Evolutionary conservation across 2,113 vertebrate species (phyloP), one percentile per base, ranked within the genome.

Genomic region (Plecotus auritus): DNA sequence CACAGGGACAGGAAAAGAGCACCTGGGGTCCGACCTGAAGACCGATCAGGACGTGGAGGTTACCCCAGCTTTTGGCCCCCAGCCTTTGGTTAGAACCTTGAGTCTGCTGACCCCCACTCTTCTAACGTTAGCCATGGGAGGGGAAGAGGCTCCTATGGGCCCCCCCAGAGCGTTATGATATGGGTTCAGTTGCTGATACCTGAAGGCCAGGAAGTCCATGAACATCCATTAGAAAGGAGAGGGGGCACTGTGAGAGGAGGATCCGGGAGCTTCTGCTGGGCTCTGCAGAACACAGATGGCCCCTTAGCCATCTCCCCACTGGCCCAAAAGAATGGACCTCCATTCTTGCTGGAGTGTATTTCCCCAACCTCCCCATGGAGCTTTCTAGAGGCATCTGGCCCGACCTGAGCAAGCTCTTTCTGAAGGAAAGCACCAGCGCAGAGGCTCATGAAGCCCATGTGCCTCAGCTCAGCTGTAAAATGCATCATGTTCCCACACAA

Each of bases 141-240:
- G 17, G 18, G 6, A 40, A n/a, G 42, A 2, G 6, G 3, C 30
- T 37, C 8, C 18, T 2, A 0, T n/a, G 11, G 40, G 12, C 4
- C 12, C 8, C 8, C 16, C 6, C 26, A 40, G 35, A 73, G 14
- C 40, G 20, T 61, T 73, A 30, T 42, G 35, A 16, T 30, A 70
- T 56, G 22, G 69, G 16, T 37, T 90, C 66, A 37, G 45, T 42
- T 83, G 30, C 42, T 83, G 11, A 77, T 77, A 9, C 40, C 35
- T 45, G 59, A 70, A 87, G 45, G 16, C 82, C n/a, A 81, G 35
- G 16, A 56, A 77, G 69, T 37, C 9, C 23, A 2, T 22, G 66
- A 42, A 26, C 23, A 5, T 59, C 28, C 4, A 18, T 4, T 67
- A 32, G 51, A 94, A 88, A 85, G 78, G 37, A 88, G 82, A 70